phyloP scores from a whole-genome alignment of 2,797 vertebrate species.

The Sciaenops ocellatus region DNA sequence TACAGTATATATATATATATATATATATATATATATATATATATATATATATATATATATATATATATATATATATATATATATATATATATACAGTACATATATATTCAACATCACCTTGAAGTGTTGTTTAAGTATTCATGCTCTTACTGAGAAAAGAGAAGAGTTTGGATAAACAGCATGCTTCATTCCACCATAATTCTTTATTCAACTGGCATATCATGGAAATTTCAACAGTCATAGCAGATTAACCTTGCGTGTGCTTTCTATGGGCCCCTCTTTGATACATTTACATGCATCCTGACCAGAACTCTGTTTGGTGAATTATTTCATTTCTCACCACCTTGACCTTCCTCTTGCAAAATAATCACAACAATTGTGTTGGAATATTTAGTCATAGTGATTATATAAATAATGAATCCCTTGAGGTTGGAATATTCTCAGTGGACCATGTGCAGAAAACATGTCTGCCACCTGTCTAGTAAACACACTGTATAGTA shows the following conservation, averaged over 20 bases:
- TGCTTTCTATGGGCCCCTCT: slow-evolving; percentile 84
- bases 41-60: too few relatives aligned
- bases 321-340: slow-evolving; percentile 93
- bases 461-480: slow-evolving; percentile 56
- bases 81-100: too few relatives aligned
- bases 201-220: slow-evolving; percentile 89
- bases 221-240: slow-evolving; percentile 96
- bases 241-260: slow-evolving; percentile 94
- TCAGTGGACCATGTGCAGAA: slow-evolving; percentile 56
- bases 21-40: too few relatives aligned
- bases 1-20: too few relatives aligned
- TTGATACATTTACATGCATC: slow-evolving; percentile 95
- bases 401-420: slow-evolving; percentile 92
- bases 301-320: slow-evolving; percentile 91
- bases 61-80: too few relatives aligned
- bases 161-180: slow-evolving; percentile 81
- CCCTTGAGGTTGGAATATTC: slow-evolving; percentile 84
- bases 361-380: slow-evolving; percentile 96
- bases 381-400: slow-evolving; percentile 94
- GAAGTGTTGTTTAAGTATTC: slow-evolving; percentile 64
- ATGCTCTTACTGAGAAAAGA: slow-evolving; percentile 68
- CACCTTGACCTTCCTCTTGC: slow-evolving; percentile 92
- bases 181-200: slow-evolving; percentile 83
- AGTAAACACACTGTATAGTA: slow-evolving; percentile 14
- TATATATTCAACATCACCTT: too few relatives aligned